Evolutionary conservation across 1,140 invertebrate genomes (phyloP).

Genomic region (Dicyema japonicum): DNA sequence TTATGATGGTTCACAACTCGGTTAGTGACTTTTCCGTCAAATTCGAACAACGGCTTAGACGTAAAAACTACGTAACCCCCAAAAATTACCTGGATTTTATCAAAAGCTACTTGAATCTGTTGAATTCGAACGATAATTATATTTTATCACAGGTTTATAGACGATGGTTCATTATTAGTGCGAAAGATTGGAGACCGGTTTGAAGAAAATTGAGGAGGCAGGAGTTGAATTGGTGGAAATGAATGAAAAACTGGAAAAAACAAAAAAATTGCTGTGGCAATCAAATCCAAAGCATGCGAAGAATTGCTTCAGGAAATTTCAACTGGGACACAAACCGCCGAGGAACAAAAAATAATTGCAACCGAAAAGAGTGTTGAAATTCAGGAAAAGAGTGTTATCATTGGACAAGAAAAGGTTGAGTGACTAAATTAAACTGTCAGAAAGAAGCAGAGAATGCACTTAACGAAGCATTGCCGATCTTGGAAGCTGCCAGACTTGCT

Average conservation of each 20-base stretch:
- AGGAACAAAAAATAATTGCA: constrained; percentile 37
- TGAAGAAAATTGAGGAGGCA: constrained; percentile 42
- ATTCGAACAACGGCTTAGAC: constrained; percentile 32
- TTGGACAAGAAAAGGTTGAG: constrained; percentile 34
- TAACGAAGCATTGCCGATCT: constrained; percentile 37
- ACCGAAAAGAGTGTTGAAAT: constrained; percentile 41
- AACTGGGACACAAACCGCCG: constrained; percentile 27
- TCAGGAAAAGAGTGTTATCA: constrained; percentile 37
- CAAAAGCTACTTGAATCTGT: constrained; percentile 33
- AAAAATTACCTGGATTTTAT: constrained; percentile 59
- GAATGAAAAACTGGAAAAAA: constrained; percentile 35
- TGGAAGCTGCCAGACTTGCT: constrained; percentile 40
- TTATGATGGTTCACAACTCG: constrained; percentile 42
- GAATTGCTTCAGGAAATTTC: constrained; percentile 31
- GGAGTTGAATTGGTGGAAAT: constrained; percentile 33
- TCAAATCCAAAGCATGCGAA: constrained; percentile 39
- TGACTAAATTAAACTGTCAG: neutral
- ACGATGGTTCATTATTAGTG: constrained; percentile 18
- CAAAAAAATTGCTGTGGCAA: constrained; percentile 37
- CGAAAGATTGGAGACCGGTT: constrained; percentile 31
- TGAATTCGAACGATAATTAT: constrained; percentile 33
- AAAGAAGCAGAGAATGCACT: constrained; percentile 39
- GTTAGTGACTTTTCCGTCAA: constrained; percentile 35
- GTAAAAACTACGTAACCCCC: constrained; percentile 50
- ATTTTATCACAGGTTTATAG: constrained; percentile 27